These are phyloP conservation scores for Anagrus nilaparvatae DNA, from an alignment of 1,140 invertebrate genomes.

Conservation along the genomic window DNA sequence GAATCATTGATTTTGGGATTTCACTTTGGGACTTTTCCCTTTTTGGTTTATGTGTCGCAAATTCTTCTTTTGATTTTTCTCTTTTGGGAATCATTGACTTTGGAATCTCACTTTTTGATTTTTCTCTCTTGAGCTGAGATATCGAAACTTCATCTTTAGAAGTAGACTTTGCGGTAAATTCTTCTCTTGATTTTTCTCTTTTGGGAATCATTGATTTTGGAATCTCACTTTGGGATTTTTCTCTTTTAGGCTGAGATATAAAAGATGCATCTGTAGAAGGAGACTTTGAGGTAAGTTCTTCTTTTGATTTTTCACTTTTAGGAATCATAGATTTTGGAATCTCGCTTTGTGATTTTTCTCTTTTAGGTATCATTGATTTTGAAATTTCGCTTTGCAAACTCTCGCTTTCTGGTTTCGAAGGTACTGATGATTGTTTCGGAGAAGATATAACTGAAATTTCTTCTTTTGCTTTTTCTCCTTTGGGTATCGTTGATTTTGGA, in stretches of 20 bases:
- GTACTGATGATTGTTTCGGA: no score
- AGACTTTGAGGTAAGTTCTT: no score
- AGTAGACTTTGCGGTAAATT: no score
- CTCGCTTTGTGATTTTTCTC: conserved; percentile 4
- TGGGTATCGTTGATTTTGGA: conserved; percentile 7
- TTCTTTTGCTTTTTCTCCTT: conserved; percentile 3
- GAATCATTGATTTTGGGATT: no score
- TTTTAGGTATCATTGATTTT: conserved; percentile 15
- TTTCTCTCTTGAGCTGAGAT: background rate
- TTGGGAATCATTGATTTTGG: conserved; percentile 18
- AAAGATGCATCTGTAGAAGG: no score
- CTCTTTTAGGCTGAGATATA: background rate
- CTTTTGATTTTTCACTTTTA: background rate
- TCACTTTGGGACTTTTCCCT: background rate
- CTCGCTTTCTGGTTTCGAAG: no score
- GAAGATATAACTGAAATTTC: background rate
- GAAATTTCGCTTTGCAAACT: background rate
- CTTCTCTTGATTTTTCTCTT: conserved; percentile 26
- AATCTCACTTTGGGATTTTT: background rate
- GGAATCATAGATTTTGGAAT: background rate
- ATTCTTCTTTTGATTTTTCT: conserved; percentile 8
- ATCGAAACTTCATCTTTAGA: conserved; percentile 5
- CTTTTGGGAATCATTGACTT: conserved; percentile 4
- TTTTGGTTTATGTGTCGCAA: background rate
- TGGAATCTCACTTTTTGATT: background rate